These are phyloP conservation scores for Crotalus tigris DNA, from an alignment of 2,113 vertebrate genomes.

Conservation along the genomic window DNA sequence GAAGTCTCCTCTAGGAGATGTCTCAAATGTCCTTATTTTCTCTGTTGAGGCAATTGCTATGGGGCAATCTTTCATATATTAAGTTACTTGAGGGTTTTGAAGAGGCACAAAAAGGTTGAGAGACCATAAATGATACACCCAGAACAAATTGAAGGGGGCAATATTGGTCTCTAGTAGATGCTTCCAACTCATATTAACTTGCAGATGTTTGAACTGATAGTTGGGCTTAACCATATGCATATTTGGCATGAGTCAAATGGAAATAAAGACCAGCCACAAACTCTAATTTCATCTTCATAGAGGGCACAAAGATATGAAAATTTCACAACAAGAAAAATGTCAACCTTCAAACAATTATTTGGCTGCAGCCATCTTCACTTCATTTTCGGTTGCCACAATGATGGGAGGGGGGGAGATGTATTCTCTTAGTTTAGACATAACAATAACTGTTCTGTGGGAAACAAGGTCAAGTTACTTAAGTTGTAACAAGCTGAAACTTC, in stretches of 20 bases:
- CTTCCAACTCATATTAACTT: conserved; percentile 8
- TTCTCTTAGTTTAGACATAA: no score
- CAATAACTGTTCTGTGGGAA: no score
- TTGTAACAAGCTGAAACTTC: no score
- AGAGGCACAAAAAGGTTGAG: neutral
- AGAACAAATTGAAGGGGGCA: neutral
- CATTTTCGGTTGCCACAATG: no score
- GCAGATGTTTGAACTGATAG: neutral
- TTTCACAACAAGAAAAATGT: neutral
- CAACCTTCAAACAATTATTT: no score
- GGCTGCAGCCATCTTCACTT: no score
- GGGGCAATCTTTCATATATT: neutral
- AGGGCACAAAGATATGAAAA: neutral
- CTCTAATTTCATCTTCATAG: neutral
- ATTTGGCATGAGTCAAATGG: neutral
- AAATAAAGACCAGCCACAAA: neutral
- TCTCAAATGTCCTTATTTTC: neutral
- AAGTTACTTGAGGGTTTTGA: neutral
- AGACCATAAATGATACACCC: neutral
- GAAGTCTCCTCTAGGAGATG: neutral
- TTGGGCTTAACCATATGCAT: neutral
- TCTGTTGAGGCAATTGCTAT: neutral
- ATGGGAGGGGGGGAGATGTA: no score
- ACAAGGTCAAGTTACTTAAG: no score
- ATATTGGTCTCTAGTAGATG: neutral